Evolutionary conservation across 2,113 vertebrate genomes (phyloP), one percentile per base, ranked within the genome.

Genomic region (Thalassarche chlororhynchos): DNA sequence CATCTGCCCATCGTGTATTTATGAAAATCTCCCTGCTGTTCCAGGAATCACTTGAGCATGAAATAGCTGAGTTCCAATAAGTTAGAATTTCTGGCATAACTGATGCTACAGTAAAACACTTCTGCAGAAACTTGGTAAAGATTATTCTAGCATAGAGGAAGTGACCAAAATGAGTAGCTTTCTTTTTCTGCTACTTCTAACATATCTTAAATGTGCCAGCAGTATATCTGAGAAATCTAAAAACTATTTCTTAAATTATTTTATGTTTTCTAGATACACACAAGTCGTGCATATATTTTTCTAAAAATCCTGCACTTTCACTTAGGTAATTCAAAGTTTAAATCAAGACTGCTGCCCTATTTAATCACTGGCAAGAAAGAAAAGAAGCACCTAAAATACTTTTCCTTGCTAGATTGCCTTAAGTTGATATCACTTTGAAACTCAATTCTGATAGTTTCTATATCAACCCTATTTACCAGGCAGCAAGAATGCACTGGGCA

Each of bases 1-100:
- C 49, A 94, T 94, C 96, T 97, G 90, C 55, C 84, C 75, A 62
- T 80, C 64, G 52, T 11, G 60, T 58, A 86, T 72, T 89, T 95
- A 87, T 88, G 87, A 87, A 95, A 71, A 86, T 42, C 55, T 89
- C 87, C 93, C 84, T 93, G 68, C 79, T 95, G 31, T 46, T 77
- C 89, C 90, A 97, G 75, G 40, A 94, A 57, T 64, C 66, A 62
- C 75, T 88, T 82, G 42, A 95, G 89, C 84, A 89, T 70, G 79
- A 93, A 95, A 91, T 69, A 84, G 54, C 36, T 82, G 68, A 74
- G 82, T 65, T 91, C 55, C 36, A 90, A 5, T 5, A 38, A 74
- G 46, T 49, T 14, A 91, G 65, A 91, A 91, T 88, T 97, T 64
- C 54, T 95, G 87, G 72, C 25, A 60, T 72, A 88, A 95, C 40